Conservation (phyloP, 2,797 vertebrate species). For the Propithecus perrieri region DNA sequence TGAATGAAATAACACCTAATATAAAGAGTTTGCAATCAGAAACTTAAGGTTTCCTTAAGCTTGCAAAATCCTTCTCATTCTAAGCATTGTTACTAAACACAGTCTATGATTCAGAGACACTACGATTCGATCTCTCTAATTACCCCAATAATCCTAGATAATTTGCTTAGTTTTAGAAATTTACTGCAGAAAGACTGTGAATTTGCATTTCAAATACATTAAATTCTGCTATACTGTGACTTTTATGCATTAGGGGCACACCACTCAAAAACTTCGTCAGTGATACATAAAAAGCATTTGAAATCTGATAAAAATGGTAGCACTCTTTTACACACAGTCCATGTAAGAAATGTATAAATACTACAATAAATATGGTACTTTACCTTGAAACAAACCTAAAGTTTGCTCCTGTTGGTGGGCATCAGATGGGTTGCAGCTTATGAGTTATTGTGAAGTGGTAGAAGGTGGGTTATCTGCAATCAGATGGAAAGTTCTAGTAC, state of each 20-base stretch:
- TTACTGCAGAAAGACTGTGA: background rate
- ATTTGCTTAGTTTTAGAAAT: conserved; percentile 24
- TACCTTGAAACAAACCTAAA: background rate
- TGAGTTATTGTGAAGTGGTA: background rate
- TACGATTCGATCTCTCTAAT: background rate
- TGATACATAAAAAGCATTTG: background rate
- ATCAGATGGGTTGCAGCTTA: background rate
- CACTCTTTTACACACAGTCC: background rate
- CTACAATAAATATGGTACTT: background rate
- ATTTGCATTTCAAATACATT: background rate
- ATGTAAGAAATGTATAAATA: background rate
- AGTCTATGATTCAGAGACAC: background rate
- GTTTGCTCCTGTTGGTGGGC: background rate
- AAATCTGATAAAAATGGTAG: background rate
- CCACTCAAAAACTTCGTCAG: background rate
- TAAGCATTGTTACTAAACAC: background rate
- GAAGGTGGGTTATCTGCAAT: background rate
- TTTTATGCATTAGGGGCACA: background rate
- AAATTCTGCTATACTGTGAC: background rate
- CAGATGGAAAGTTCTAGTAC: background rate
- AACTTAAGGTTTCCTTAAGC: background rate
- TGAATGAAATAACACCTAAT: background rate
- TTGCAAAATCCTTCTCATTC: background rate
- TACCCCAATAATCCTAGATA: background rate
- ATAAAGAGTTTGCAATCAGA: background rate